Evolutionary conservation across 1,140 invertebrate genomes (phyloP), one percentile per base, ranked within the genome.

Genomic region (Nephotettix cincticeps): DNA sequence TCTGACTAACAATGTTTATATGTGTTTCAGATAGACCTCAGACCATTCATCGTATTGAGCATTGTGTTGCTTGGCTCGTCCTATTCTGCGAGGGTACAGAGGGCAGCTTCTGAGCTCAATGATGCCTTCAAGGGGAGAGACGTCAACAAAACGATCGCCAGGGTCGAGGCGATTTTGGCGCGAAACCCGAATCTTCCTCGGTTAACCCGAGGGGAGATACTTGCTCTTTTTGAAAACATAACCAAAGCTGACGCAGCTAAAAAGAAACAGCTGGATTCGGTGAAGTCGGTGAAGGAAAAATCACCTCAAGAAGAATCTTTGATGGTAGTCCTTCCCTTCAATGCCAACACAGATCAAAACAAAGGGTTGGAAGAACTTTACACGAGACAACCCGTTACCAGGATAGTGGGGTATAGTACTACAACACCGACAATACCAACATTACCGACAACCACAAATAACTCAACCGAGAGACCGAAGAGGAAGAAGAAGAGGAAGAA

Each of bases 221-320:
- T 89, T 1, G 80, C 84, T 28, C 81, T 89, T 30, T 77, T 89
- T 13, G 81, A 84, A 65, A 87, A 89, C 58, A 87, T 88, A 67
- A 75, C 74, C 1, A 65, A 67, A 25, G 32, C 70, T 13, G 71
- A 63, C 54, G 58, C 25, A 14, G 29, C 21, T 36, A 64, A 71
- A 54, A 58, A 43, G 23, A 43, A 36, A 29, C 0, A 54, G 64
- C 54, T 14, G 23, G 2, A 29, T 6, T 14, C 32, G 14, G 4
- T 36, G 4, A 36, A 36, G 32, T 36, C 32, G 32, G 14, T 69
- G 13, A 56, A 28, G 4, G 25, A 19, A 17, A 54, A 36, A 28
- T 14, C 9, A 14, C n/a, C 51, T 19, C 29, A 58, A 66, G 2
- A 45, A 2, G 28, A 71, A 45, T 61, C 69, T 3, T 67, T 88